Evolutionary conservation across 2,797 vertebrate genomes (phyloP), one percentile per base, ranked within the genome.

Genomic region (Oreortyx pictus): DNA sequence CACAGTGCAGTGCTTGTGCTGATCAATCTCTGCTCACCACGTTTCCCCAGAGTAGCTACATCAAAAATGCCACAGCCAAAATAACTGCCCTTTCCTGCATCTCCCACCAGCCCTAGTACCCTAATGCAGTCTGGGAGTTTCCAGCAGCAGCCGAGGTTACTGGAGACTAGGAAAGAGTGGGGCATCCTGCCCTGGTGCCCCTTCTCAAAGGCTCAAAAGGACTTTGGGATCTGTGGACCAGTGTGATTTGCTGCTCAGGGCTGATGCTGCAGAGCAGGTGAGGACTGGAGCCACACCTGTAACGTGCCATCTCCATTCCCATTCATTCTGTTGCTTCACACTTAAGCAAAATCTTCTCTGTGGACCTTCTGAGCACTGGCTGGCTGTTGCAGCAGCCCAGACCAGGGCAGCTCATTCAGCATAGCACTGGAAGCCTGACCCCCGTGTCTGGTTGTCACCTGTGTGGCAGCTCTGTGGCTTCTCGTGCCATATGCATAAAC

Each of bases 321-420:
- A n/a, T 62, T 77, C 2, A 0, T 47, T 80, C 19, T 49, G 46
- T 7, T n/a, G 20, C 35, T 80, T 52, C 37, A 16, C 1, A 3
- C 8, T 33, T 4, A 1, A 50, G 39, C 50, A 43, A 43, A 52
- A 33, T 2, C 7, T 35, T 52, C 31, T 66, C 46, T 86, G 13
- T 23, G 0, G 1, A 11, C 57, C 41, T 22, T 60, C 52, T 23
- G 50, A 44, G 39, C 2, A 0, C 17, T 1, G 6, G 22, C 17
- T 64, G 62, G 22, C 29, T 1, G 2, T 61, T 1, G 1, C 35
- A 43, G 23, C 33, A 11, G 12, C 54, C n/a, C 43, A 39, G 60
- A 33, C 73, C 2, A 0, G 4, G 20, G 56, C 59, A 57, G 31
- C 24, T 44, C 41, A 37, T 60, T 60, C 31, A 1, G 2, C 14